Conservation (phyloP, 2,888 invertebrate genomes). For the Hipparchia sbordonii region DNA sequence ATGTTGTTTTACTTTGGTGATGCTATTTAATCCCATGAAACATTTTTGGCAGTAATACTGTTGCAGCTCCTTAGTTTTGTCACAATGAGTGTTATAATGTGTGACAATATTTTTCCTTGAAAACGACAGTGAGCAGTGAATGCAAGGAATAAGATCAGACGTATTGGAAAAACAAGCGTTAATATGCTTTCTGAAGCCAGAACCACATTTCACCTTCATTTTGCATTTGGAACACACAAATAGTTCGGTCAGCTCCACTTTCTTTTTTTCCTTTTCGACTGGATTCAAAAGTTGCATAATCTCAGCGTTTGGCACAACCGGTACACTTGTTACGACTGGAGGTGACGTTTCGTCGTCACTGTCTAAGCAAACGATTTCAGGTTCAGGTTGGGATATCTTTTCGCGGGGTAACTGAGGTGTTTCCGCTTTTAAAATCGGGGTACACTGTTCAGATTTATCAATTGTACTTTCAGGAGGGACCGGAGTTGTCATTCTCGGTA, state of each 20-base stretch:
- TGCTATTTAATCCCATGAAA: conserved; percentile 30
- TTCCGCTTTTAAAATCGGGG: conserved; percentile 53
- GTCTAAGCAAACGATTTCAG: conserved; percentile 60
- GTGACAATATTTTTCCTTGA: conserved; percentile 43
- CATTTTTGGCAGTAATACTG: conserved; percentile 52
- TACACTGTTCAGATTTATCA: conserved; percentile 19
- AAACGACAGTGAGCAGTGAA: conserved; percentile 41
- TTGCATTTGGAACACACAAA: conserved; percentile 59
- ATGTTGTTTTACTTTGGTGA: conserved; percentile 48
- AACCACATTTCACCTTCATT: conserved; percentile 39
- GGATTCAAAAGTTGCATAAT: background rate
- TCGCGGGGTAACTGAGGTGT: conserved; percentile 38
- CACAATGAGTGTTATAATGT: conserved; percentile 49
- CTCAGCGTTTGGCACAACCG: conserved; percentile 27
- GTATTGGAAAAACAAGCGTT: conserved; percentile 36
- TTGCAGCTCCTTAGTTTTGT: background rate
- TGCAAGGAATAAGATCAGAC: conserved; percentile 42
- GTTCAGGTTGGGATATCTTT: conserved; percentile 23
- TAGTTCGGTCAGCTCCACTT: conserved; percentile 38
- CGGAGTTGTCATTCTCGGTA: conserved; percentile 26
- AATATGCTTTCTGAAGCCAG: conserved; percentile 56
- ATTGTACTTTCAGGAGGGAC: conserved; percentile 6
- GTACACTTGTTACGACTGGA: conserved; percentile 50
- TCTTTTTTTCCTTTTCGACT: conserved; percentile 10
- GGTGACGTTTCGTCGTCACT: conserved; percentile 66